phyloP scores from a whole-genome alignment of 2,888 invertebrate genomes.

The Thalpophila matura region DNA sequence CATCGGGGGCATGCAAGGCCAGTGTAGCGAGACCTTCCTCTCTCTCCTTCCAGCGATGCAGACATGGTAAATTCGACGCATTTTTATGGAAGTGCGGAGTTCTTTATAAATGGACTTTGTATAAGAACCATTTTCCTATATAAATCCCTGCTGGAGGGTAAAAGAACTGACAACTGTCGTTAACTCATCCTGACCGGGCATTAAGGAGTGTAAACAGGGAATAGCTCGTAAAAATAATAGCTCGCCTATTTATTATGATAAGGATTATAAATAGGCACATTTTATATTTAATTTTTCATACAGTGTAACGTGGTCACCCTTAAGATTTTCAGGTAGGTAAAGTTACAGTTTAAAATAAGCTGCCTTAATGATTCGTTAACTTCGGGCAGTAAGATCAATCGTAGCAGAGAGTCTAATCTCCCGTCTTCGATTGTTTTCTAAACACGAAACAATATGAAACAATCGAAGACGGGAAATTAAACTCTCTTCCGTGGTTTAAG shows the following conservation, averaged over 20 bases:
- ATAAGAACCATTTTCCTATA: slow-evolving; percentile 73
- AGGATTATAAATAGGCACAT: slow-evolving; percentile 58
- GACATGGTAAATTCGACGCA: slow-evolving; percentile 27
- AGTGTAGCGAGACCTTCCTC: slow-evolving; percentile 66
- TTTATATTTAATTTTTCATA: slow-evolving; percentile 53
- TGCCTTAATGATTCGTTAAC: background rate
- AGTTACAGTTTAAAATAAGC: background rate
- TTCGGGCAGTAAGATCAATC: no score
- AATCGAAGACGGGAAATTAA: no score
- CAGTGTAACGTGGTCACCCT: slow-evolving; percentile 11
- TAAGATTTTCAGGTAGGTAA: background rate
- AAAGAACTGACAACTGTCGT: slow-evolving; percentile 88
- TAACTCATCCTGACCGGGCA: slow-evolving; percentile 84
- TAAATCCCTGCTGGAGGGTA: slow-evolving; percentile 80
- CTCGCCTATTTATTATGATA: slow-evolving; percentile 71
- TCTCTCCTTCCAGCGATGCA: slow-evolving; percentile 26
- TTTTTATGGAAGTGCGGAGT: slow-evolving; percentile 61
- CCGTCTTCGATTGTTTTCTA: no score
- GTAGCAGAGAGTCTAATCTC: no score
- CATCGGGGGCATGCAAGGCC: slow-evolving; percentile 72
- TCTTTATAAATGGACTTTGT: slow-evolving; percentile 70
- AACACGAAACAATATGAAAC: no score
- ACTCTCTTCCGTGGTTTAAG: no score
- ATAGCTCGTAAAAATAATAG: slow-evolving; percentile 82
- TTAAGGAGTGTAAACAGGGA: slow-evolving; percentile 85